Evolutionary conservation across 2,888 invertebrate genomes (phyloP).

Genomic region (Machimus rusticus): DNA sequence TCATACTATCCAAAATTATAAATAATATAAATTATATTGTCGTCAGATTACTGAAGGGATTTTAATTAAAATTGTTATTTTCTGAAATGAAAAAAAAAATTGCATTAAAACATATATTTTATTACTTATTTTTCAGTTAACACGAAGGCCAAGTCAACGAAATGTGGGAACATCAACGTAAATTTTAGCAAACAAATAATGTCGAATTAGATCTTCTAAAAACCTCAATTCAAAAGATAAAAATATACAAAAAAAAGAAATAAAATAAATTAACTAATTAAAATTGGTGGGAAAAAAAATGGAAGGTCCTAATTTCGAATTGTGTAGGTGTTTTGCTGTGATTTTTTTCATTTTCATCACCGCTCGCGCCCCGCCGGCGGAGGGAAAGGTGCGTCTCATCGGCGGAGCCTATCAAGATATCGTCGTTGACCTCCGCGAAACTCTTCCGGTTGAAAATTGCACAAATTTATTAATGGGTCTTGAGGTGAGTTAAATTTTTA

Average conservation of each 20-base stretch:
- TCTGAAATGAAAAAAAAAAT: too few species aligned
- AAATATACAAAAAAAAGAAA: neutral
- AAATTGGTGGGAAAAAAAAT: neutral
- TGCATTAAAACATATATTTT: too few species aligned
- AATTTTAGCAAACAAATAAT: too few species aligned
- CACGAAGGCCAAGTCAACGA: too few species aligned
- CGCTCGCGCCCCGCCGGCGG: neutral
- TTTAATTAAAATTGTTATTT: too few species aligned
- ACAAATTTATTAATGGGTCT: neutral
- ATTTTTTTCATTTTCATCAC: neutral
- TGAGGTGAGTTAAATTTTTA: neutral
- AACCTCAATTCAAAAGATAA: neutral
- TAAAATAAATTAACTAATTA: neutral
- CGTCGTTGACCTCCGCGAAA: neutral
- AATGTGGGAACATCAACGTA: too few species aligned
- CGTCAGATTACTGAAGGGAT: too few species aligned
- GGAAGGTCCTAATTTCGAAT: neutral
- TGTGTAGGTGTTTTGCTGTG: neutral
- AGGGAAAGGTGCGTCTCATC: neutral
- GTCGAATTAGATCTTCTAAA: too few species aligned
- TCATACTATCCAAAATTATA: too few species aligned
- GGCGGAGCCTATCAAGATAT: neutral
- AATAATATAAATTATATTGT: too few species aligned
- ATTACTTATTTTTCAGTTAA: too few species aligned
- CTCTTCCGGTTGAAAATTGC: neutral